Conservation (phyloP, 2,888 invertebrate genomes). For the Sarcophaga rosellei region DNA sequence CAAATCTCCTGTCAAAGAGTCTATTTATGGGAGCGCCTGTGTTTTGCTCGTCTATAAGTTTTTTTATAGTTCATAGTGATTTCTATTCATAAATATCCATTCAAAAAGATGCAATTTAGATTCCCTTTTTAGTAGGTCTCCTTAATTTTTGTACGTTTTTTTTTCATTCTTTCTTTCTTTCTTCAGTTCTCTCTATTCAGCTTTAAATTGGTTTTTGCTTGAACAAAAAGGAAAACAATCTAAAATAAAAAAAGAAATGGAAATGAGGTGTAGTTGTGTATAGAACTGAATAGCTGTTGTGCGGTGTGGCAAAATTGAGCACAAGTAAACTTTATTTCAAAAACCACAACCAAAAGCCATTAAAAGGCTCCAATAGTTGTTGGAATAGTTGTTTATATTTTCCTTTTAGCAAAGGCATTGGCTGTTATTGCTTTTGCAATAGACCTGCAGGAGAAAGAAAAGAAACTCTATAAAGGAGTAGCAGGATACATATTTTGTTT, state of each 20-base stretch:
- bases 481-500: slow-evolving; percentile 17
- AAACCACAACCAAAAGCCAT: slow-evolving; percentile 23
- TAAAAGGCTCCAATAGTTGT: slow-evolving; percentile 25
- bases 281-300: slow-evolving; percentile 23
- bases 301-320: slow-evolving; percentile 54
- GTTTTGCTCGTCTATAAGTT: slow-evolving; percentile 3
- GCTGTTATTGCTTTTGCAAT: not conserved
- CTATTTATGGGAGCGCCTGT: not conserved
- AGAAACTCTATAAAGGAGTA: no score
- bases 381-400: slow-evolving; percentile 48
- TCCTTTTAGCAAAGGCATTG: not conserved
- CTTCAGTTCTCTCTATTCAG: slow-evolving; percentile 20
- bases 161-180: not conserved
- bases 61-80: slow-evolving; percentile 33
- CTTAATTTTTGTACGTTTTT: slow-evolving; percentile 18
- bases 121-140: slow-evolving; percentile 43
- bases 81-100: slow-evolving; percentile 64
- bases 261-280: not conserved
- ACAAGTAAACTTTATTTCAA: slow-evolving; percentile 59
- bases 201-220: slow-evolving; percentile 62
- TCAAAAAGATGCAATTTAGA: slow-evolving; percentile 68
- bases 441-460: slow-evolving; percentile 28
- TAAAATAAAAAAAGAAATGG: slow-evolving; percentile 2
- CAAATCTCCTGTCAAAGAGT: not conserved
- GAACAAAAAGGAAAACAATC: slow-evolving; percentile 6